phyloP scores from a whole-genome alignment of 2,113 vertebrate species.

The Herpetotheres cachinnans region DNA sequence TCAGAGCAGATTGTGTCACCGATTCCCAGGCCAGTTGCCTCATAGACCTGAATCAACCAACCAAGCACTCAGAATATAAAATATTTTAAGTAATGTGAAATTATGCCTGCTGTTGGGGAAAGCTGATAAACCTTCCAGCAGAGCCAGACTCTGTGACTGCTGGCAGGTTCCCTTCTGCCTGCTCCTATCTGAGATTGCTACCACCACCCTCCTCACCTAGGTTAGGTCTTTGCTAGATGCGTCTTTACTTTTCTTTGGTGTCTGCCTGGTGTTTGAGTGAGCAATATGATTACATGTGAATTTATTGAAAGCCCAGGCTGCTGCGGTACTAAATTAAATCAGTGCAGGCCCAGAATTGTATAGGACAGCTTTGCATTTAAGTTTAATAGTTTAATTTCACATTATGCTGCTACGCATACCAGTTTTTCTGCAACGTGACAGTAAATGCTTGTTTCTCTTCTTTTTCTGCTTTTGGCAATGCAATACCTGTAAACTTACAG shows the following conservation, averaged over 20 bases:
- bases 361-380: neutral
- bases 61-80: neutral
- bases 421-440: neutral
- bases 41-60: slow-evolving; percentile 15
- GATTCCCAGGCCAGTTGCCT: slow-evolving; percentile 17
- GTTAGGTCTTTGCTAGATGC: neutral
- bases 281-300: neutral
- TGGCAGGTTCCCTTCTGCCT: neutral
- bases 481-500: neutral
- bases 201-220: neutral
- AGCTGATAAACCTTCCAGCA: neutral
- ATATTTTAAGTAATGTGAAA: neutral
- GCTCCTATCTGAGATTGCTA: neutral
- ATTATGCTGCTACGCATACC: neutral
- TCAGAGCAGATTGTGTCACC: slow-evolving; percentile 20
- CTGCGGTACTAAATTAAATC: neutral
- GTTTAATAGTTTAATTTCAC: slow-evolving; percentile 4
- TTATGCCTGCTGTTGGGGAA: neutral
- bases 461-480: neutral
- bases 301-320: neutral
- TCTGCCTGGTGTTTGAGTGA: neutral
- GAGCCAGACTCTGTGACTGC: neutral
- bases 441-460: neutral
- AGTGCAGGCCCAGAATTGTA: neutral
- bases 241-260: neutral